Evolutionary conservation across 2,888 invertebrate species (phyloP).

Genomic region (Malthinus seriepunctatus): DNA sequence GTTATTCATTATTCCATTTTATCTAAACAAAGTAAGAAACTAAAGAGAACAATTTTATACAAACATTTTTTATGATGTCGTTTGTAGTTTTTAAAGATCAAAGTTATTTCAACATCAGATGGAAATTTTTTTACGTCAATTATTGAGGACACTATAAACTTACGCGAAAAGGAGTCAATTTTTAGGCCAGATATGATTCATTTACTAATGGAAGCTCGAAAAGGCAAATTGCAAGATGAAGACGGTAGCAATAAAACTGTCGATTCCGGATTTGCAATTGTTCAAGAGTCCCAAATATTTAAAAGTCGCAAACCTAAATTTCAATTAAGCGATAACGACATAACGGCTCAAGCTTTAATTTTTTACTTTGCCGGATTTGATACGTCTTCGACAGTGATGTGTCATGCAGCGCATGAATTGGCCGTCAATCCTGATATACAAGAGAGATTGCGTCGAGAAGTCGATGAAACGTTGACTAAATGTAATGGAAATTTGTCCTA

Average conservation of each 20-base stretch:
- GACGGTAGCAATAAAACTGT: no score
- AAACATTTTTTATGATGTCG: no score
- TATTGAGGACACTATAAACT: constrained; percentile 41
- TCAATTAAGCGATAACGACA: constrained; percentile 47
- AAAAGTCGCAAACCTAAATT: no score
- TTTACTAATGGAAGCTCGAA: constrained; percentile 56
- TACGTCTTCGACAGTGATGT: constrained; percentile 54
- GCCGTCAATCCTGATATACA: constrained; percentile 63
- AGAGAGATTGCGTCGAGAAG: constrained; percentile 59
- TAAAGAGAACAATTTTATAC: no score
- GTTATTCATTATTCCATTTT: no score
- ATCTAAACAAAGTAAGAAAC: no score
- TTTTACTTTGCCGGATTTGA: constrained; percentile 61
- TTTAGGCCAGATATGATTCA: constrained; percentile 58
- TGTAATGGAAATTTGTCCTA: constrained; percentile 52
- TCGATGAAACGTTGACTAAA: constrained; percentile 47
- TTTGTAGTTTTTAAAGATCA: no score
- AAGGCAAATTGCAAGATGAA: no score
- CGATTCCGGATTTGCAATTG: no score
- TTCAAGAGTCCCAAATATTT: not conserved
- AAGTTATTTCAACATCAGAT: constrained; percentile 25
- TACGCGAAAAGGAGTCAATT: constrained; percentile 54
- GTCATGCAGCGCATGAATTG: constrained; percentile 61
- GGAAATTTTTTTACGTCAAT: constrained; percentile 52
- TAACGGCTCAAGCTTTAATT: constrained; percentile 60